phyloP scores from a whole-genome alignment of 2,797 vertebrate genomes.

The Platyrinchus mystaceus region DNA sequence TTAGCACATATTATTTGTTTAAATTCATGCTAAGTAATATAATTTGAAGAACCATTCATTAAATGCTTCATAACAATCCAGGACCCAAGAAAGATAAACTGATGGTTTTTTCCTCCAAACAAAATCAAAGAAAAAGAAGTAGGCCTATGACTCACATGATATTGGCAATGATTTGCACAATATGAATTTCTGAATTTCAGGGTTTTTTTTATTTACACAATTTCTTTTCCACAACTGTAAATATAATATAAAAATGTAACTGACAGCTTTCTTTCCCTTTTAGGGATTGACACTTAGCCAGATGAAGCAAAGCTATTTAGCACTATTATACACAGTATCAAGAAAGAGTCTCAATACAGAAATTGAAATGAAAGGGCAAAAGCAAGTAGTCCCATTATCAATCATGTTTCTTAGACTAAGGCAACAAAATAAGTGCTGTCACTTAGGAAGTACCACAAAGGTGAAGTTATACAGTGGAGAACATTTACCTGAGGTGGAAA shows the following conservation, averaged over 20 bases:
- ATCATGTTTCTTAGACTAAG: background rate
- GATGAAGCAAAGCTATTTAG: background rate
- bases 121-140: background rate
- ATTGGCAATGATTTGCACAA: background rate
- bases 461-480: background rate
- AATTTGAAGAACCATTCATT: background rate
- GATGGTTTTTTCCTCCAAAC: background rate
- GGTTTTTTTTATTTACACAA: background rate
- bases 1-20: background rate
- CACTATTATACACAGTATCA: background rate
- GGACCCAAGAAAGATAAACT: background rate
- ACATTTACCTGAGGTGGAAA: background rate
- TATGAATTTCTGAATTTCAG: background rate
- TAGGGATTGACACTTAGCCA: background rate
- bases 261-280: background rate
- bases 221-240: background rate
- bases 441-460: background rate
- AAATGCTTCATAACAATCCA: background rate
- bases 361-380: background rate
- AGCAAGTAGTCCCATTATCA: background rate
- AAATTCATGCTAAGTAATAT: background rate
- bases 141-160: background rate
- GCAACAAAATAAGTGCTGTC: background rate
- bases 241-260: background rate
- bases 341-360: background rate